A percentile compares a stretch with the other conserved stretches of the same genome.
Evolutionary conservation across 2,113 vertebrate species (phyloP).

Genomic region (Thomomys bottae): DNA sequence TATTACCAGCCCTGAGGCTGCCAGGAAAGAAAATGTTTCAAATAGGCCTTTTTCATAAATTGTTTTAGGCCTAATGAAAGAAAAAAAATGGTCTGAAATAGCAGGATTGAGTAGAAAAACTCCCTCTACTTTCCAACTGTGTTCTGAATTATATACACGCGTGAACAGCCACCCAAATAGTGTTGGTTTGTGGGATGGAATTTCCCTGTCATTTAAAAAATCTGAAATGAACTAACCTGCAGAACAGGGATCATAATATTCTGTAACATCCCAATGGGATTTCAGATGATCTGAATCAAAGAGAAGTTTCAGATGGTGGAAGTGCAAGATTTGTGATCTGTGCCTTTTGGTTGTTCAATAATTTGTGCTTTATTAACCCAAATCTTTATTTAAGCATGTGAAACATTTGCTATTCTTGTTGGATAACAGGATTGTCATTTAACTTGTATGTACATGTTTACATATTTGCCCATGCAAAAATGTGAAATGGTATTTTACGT

Average conservation of each 20-base stretch:
- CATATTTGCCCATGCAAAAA: not conserved
- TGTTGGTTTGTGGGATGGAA: not conserved
- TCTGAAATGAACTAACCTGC: not conserved
- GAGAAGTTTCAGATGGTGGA: not conserved
- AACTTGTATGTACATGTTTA: not conserved
- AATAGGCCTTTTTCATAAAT: slow-evolving; percentile 7
- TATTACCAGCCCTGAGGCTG: slow-evolving; percentile 18
- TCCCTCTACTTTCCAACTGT: slow-evolving; percentile 14
- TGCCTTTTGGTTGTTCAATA: not conserved
- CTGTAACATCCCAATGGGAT: not conserved
- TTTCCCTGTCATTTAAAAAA: not conserved
- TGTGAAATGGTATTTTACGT: not conserved
- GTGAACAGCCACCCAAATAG: not conserved
- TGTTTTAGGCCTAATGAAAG: slow-evolving; percentile 62
- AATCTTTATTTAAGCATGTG: not conserved
- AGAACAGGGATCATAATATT: not conserved
- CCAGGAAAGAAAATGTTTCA: slow-evolving; percentile 53
- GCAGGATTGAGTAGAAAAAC: slow-evolving; percentile 44
- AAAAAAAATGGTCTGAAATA: slow-evolving; percentile 22
- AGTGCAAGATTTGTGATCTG: not conserved
- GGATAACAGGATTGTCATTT: not conserved
- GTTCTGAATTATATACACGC: not conserved
- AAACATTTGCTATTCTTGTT: not conserved
- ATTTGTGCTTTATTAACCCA: not conserved
- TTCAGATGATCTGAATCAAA: not conserved